Base-by-base conservation (phyloP, 2,113 vertebrate species). In the Chiloscyllium plagiosum region DNA sequence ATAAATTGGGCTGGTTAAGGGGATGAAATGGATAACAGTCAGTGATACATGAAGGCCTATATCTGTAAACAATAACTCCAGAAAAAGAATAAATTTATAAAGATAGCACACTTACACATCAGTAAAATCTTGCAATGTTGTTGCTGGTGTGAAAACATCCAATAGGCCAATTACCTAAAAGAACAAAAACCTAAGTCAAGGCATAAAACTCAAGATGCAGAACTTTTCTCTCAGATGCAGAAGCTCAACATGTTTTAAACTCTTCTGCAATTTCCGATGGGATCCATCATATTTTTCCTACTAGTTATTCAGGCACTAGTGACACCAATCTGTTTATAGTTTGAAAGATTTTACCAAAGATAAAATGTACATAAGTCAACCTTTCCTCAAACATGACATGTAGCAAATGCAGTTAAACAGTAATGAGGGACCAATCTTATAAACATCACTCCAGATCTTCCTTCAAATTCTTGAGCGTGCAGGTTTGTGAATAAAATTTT, bases 101-200 rank as follows among this genome's bases (percentile, higher is more conserved):
- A 86, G 96, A 12, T 96, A 96, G 96, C 96, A 96, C 97, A 99
- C 99, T 99, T 98, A 99, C 99, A 99, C 99, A 96, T 99, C 99
- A 96, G 97, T 99, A 97, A 99, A 99, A 96, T 99, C 99, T 96
- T 99, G 98, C 97, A 99, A 97, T 72, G 97, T 98, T 70, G 98
- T 98, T 93, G 98, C 98, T 86, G 99, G 99, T 10, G 99, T 98
- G 97, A 99, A 99, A 96, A 99, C 99, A 95, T 99, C 99, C 97
- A 99, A 97, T 15, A 99, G 98, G 86, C 99, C 98, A 61, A 99
- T 99, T 96, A 99, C 99, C 99, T 99, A 42, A 37, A 96, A 96
- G 96, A 96, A 33, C 97, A 97, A 96, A 96, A 56, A 56, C 56
- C 2, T 96, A 3, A 90, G 37, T 96, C 76, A 92, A 80, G 26